phyloP scores from a whole-genome alignment of 2,888 invertebrate genomes.

The Thysanoteuthis rhombus region DNA sequence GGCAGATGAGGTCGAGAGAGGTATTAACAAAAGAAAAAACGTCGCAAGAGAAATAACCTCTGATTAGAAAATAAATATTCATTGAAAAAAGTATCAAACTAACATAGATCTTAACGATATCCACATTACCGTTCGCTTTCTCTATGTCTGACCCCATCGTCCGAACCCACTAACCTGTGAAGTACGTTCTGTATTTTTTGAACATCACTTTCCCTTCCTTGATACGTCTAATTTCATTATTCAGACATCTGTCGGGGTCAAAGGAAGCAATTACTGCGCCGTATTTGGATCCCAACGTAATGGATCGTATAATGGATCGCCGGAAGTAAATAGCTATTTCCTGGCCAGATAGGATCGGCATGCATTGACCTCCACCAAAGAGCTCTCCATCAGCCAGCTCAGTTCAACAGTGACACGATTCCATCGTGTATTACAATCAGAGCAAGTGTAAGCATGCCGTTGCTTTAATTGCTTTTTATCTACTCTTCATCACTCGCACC shows the following conservation, averaged over 20 bases:
- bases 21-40: too few relatives aligned
- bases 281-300: background rate
- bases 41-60: too few relatives aligned
- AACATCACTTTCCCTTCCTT: background rate
- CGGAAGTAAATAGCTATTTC: background rate
- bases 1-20: too few relatives aligned
- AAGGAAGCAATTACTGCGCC: background rate
- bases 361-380: background rate
- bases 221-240: background rate
- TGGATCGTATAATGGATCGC: background rate
- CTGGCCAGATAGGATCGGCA: background rate
- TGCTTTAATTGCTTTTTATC: too few relatives aligned
- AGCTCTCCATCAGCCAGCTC: background rate
- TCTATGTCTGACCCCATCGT: background rate
- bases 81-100: too few relatives aligned
- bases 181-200: background rate
- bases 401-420: background rate
- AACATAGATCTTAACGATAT: too few relatives aligned
- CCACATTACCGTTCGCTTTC: background rate
- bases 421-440: background rate
- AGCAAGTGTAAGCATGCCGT: background rate
- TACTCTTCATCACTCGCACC: too few relatives aligned
- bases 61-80: too few relatives aligned
- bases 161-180: background rate
- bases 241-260: background rate